Evolutionary conservation across 2,888 invertebrate species (phyloP), one percentile per base, ranked within the genome.

Genomic region (Chironomus riparius): DNA sequence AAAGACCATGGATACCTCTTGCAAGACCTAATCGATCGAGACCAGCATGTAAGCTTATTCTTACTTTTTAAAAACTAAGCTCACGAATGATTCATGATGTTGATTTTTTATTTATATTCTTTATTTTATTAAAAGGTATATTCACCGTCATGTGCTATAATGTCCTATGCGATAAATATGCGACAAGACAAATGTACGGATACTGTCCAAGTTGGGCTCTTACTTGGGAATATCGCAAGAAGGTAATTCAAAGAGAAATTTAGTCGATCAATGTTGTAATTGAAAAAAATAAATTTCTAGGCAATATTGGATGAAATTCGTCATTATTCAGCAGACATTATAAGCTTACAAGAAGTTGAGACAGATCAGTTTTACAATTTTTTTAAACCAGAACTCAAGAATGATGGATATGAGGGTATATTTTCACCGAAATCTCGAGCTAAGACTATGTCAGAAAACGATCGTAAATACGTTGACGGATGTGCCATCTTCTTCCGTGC

Each of bases 91-190:
- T 62, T 68, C 48, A 61, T 77, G 68, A 47, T n/a, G 77, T 73
- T 77, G 21, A 70, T n/a, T n/a, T n/a, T n/a, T n/a, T n/a, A n/a
- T n/a, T n/a, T n/a, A n/a, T n/a, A n/a, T n/a, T n/a, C n/a, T 69
- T 77, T 77, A 73, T 77, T n/a, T 77, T 79, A 79, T 79, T 77
- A 4, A 47, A 86, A 92, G 94, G 95, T 87, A 93, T 96, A 84
- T 98, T 98, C 87, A 98, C 98, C 79, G 97, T 98, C 81, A 97
- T 99, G 95, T 98, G 98, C 85, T 99, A 99, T 88, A 99, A 99
- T 86, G 97, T 99, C 79, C 88, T 99, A 80, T 98, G 98, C 87
- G 98, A 98, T 88, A 98, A 98, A 86, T 98, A 98, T 84, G 98
- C 98, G 78, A 98, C 98, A 75, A 87, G 97, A 81, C 97, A 97